phyloP scores from a whole-genome alignment of 2,797 vertebrate species.

The Micrastur ruficollis region DNA sequence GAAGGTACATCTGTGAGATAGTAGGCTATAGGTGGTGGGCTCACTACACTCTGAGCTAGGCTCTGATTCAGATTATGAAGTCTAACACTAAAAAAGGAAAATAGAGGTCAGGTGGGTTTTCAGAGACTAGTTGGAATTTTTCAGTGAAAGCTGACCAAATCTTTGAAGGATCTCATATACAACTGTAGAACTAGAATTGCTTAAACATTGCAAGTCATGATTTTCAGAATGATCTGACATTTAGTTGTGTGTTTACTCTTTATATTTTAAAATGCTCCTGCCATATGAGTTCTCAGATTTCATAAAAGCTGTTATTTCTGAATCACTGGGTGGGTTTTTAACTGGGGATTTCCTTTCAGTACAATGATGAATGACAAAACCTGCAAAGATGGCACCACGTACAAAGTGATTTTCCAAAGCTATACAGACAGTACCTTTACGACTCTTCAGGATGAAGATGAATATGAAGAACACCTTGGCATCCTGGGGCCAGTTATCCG shows the following conservation, averaged over 20 bases:
- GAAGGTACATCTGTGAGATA: background rate
- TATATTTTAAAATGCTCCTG: background rate
- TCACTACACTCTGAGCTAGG: background rate
- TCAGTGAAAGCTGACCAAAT: background rate
- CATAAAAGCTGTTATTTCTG: background rate
- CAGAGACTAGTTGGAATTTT: background rate
- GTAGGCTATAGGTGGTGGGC: background rate
- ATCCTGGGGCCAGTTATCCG: conserved; percentile 92
- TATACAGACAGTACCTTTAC: conserved; percentile 87
- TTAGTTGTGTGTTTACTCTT: background rate
- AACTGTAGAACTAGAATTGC: background rate
- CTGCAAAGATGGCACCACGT: conserved; percentile 62
- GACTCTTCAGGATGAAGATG: conserved; percentile 78
- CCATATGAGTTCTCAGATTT: background rate
- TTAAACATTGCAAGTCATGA: background rate
- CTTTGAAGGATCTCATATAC: background rate
- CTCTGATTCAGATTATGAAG: background rate
- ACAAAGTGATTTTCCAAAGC: conserved; percentile 86
- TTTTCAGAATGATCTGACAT: background rate
- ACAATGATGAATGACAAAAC: conserved; percentile 58
- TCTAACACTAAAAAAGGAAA: background rate
- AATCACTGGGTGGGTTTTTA: background rate
- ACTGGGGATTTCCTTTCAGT: conserved; percentile 51
- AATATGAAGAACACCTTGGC: conserved; percentile 89
- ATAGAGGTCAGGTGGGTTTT: background rate